Percentiles rank a stretch among this genome's conserved stretches.
Conservation (phyloP, 2,888 invertebrate species). For the Nycteola revayana region DNA sequence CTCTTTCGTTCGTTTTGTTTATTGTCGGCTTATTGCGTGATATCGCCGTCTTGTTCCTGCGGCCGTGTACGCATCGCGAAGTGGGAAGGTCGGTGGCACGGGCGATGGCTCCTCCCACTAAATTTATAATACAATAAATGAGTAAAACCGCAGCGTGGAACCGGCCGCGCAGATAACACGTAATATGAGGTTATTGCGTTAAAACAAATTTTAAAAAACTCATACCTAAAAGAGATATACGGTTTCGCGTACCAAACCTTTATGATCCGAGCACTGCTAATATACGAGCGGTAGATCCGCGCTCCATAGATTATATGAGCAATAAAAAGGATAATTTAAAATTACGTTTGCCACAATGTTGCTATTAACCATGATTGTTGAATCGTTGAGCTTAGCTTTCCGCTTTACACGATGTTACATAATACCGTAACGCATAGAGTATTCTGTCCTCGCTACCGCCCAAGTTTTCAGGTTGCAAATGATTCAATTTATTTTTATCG, state of each 20-base stretch:
- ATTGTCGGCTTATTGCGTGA: conserved; percentile 45
- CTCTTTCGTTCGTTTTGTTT: conserved; percentile 55
- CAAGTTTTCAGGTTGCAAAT: conserved; percentile 33
- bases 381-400: conserved; percentile 32
- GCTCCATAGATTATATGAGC: conserved; percentile 64
- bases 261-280: conserved; percentile 64
- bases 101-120: conserved; percentile 73
- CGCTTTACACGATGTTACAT: conserved; percentile 29
- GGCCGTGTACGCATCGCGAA: conserved; percentile 43
- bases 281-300: conserved; percentile 63
- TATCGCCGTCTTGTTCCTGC: conserved; percentile 72
- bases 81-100: conserved; percentile 68
- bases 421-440: conserved; percentile 16
- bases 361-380: conserved; percentile 59
- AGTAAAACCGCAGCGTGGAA: conserved; percentile 63
- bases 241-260: conserved; percentile 60
- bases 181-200: conserved; percentile 72
- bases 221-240: conserved; percentile 62
- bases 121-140: conserved; percentile 79
- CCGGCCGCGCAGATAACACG: conserved; percentile 68
- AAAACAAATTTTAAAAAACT: conserved; percentile 75
- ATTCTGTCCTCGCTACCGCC: conserved; percentile 16
- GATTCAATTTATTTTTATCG: conserved; percentile 36
- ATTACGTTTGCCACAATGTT: conserved; percentile 65
- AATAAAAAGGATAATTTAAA: conserved; percentile 73